Evolutionary conservation across 2,113 vertebrate species (phyloP).

Genomic region (Heloderma charlesbogerti): DNA sequence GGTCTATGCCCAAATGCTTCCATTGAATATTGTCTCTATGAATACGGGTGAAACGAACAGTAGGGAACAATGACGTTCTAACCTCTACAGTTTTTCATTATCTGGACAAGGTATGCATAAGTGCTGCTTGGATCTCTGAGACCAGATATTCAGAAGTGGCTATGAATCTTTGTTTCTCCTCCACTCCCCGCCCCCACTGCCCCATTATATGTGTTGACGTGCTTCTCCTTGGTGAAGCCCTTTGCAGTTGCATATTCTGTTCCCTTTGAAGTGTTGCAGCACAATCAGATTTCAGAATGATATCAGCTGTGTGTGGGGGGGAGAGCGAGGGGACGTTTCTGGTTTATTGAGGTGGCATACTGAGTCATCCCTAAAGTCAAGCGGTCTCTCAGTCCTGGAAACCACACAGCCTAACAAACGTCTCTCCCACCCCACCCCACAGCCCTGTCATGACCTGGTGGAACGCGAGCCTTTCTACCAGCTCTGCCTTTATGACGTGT

Average conservation of each 20-base stretch:
- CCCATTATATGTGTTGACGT: background rate
- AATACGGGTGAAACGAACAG: background rate
- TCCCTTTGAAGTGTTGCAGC: background rate
- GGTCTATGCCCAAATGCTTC: too few species aligned
- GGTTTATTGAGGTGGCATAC: too few species aligned
- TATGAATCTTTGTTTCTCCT: background rate
- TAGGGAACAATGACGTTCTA: too few species aligned
- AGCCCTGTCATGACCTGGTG: slow-evolving; percentile 87
- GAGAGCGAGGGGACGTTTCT: background rate
- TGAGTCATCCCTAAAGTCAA: background rate
- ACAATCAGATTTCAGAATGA: background rate
- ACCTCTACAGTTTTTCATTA: background rate
- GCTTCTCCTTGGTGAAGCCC: background rate
- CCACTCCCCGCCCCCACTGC: too few species aligned
- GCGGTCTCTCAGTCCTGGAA: too few species aligned
- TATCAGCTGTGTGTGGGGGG: background rate
- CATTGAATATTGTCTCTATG: too few species aligned
- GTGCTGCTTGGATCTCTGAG: background rate
- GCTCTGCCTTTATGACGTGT: slow-evolving; percentile 83
- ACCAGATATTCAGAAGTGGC: background rate
- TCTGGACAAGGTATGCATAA: background rate
- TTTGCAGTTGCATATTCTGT: background rate
- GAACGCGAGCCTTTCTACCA: slow-evolving; percentile 81
- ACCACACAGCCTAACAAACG: fast-evolving
- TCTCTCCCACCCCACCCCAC: background rate